These are phyloP conservation scores for Meghimatium bilineatum DNA, from an alignment of 2,888 invertebrate species.

Conservation along the genomic window DNA sequence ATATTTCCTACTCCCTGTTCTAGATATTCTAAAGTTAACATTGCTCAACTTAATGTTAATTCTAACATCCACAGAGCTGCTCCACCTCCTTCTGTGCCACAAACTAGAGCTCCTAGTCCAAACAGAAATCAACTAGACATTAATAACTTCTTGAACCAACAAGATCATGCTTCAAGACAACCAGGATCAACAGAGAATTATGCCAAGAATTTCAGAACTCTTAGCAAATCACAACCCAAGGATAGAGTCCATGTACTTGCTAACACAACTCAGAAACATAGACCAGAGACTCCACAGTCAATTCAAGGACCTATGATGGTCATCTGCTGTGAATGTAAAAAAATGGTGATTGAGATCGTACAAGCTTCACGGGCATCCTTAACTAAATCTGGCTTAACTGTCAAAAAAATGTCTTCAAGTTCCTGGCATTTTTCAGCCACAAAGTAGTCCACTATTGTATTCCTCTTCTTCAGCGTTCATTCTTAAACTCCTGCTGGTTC, in stretches of 20 bases:
- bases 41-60: too few species aligned
- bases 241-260: slow-evolving; percentile 51
- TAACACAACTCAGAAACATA: not conserved
- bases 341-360: slow-evolving; percentile 94
- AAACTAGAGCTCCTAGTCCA: slow-evolving; percentile 73
- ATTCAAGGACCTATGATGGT: slow-evolving; percentile 85
- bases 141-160: not conserved
- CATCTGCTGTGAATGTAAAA: slow-evolving; percentile 95
- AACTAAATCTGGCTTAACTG: slow-evolving; percentile 49
- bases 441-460: too few species aligned
- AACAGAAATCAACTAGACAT: not conserved
- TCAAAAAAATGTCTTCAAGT: not conserved
- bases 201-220: not conserved
- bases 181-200: not conserved
- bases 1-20: too few species aligned
- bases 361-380: slow-evolving; percentile 85
- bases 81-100: slow-evolving; percentile 80
- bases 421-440: too few species aligned
- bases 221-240: slow-evolving; percentile 57
- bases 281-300: not conserved
- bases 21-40: too few species aligned
- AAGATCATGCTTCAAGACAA: not conserved
- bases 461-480: too few species aligned
- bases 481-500: too few species aligned
- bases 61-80: slow-evolving; percentile 68